Evolutionary conservation across 2,888 invertebrate genomes (phyloP).

Genomic region (Tortrix viridana): DNA sequence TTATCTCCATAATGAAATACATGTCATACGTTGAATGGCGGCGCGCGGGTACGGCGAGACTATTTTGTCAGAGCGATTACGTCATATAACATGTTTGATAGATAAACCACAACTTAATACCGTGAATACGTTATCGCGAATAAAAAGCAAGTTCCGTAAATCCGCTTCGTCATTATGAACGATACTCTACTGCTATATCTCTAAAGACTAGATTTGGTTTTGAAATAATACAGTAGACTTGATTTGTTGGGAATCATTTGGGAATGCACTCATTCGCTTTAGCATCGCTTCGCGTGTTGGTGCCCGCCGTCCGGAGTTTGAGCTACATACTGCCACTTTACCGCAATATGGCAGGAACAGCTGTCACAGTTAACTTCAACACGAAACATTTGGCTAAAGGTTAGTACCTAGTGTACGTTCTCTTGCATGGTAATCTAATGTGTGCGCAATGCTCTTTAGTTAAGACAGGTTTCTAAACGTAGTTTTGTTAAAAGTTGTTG

Average conservation of each 20-base stretch:
- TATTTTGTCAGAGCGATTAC: too few species aligned
- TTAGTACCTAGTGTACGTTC: constrained; percentile 52
- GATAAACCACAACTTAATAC: background rate
- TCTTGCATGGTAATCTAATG: background rate
- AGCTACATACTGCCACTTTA: constrained; percentile 57
- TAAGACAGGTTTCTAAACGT: background rate
- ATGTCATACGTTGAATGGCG: too few species aligned
- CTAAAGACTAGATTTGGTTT: background rate
- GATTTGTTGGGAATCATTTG: constrained; percentile 20
- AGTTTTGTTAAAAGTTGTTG: background rate
- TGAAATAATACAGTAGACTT: background rate
- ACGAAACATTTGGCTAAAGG: constrained; percentile 71
- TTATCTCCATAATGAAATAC: too few species aligned
- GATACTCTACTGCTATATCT: constrained; percentile 6
- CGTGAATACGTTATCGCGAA: constrained; percentile 16
- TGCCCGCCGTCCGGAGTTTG: constrained; percentile 55
- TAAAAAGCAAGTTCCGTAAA: constrained; percentile 16
- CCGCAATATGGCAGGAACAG: constrained; percentile 57
- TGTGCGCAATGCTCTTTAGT: background rate
- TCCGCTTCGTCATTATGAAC: constrained; percentile 10
- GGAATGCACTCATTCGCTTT: constrained; percentile 48
- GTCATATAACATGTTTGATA: too few species aligned
- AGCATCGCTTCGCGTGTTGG: constrained; percentile 50
- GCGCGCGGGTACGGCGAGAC: too few species aligned
- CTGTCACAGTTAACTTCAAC: constrained; percentile 62